These are phyloP conservation scores for Papilio glaucus DNA, from an alignment of 1,140 invertebrate genomes.

Conservation along the genomic window DNA sequence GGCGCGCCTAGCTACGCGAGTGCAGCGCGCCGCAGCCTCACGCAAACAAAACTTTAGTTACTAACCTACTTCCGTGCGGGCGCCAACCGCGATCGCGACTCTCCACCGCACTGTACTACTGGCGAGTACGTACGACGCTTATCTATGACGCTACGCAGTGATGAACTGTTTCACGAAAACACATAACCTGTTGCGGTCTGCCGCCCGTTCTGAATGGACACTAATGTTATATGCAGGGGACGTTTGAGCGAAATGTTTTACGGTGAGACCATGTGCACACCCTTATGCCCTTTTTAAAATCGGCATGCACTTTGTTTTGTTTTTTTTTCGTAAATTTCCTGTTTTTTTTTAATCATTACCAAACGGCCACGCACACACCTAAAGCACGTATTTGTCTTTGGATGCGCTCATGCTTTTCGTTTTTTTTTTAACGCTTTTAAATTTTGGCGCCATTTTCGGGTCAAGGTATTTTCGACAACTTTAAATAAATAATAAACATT, in stretches of 20 bases:
- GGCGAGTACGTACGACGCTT: slow-evolving; percentile 47
- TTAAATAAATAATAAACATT: slow-evolving; percentile 10
- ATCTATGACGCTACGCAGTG: slow-evolving; percentile 71
- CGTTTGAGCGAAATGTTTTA: slow-evolving; percentile 78
- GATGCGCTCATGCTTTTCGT: slow-evolving; percentile 17
- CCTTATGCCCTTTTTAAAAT: slow-evolving; percentile 71
- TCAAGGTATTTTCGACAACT: not conserved
- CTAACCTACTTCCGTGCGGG: slow-evolving; percentile 83
- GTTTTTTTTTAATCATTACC: slow-evolving; percentile 41
- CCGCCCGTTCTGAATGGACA: slow-evolving; percentile 67
- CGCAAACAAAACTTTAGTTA: slow-evolving; percentile 83
- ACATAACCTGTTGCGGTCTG: slow-evolving; percentile 51
- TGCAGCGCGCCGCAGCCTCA: slow-evolving; percentile 81
- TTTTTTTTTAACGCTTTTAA: slow-evolving; percentile 3
- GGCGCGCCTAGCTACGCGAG: slow-evolving; percentile 60
- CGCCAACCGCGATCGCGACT: slow-evolving; percentile 74
- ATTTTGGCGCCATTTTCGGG: slow-evolving; percentile 28
- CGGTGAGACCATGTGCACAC: slow-evolving; percentile 78
- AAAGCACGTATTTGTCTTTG: slow-evolving; percentile 48
- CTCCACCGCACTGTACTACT: slow-evolving; percentile 55
- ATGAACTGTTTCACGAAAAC: slow-evolving; percentile 71
- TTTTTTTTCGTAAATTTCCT: slow-evolving; percentile 56
- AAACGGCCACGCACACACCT: slow-evolving; percentile 66
- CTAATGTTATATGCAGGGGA: slow-evolving; percentile 60
- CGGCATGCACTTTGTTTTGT: slow-evolving; percentile 73